phyloP scores from a whole-genome alignment of 2,888 invertebrate genomes.

The Aleiodes leptofemur region DNA sequence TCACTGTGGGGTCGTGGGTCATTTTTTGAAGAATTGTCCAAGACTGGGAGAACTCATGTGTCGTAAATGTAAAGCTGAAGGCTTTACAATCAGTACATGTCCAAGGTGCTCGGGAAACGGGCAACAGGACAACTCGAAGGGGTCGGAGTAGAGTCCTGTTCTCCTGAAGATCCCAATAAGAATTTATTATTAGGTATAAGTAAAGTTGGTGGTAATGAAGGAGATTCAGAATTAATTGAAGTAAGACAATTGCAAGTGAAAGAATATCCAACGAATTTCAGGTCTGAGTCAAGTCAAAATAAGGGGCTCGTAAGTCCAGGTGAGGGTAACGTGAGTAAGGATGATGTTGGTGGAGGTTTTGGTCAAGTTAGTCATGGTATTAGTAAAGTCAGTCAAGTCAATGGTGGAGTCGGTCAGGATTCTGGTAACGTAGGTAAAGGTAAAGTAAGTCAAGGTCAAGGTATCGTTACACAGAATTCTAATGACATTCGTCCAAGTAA shows the following conservation, averaged over 20 bases:
- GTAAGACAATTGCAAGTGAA: too few relatives aligned
- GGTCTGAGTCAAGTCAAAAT: too few relatives aligned
- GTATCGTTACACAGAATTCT: too few relatives aligned
- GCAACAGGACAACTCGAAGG: neutral
- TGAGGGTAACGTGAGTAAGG: neutral
- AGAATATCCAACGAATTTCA: too few relatives aligned
- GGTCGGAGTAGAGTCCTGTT: neutral
- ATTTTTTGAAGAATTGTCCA: neutral
- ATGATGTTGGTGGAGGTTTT: neutral
- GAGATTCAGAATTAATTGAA: too few relatives aligned
- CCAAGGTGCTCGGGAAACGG: neutral
- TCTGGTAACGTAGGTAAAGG: neutral
- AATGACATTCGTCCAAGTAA: too few relatives aligned
- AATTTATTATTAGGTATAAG: neutral
- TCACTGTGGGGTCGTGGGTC: neutral
- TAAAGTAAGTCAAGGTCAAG: neutral
- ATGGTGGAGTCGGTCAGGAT: neutral
- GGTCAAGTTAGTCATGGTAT: too few relatives aligned
- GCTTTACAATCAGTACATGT: neutral
- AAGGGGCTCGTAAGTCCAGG: too few relatives aligned
- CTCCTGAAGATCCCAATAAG: neutral
- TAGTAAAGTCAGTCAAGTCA: neutral
- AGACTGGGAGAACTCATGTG: neutral
- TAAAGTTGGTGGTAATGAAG: neutral
- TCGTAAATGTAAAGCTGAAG: neutral